phyloP scores from a whole-genome alignment of 2,888 invertebrate genomes.

The Tuta absoluta region DNA sequence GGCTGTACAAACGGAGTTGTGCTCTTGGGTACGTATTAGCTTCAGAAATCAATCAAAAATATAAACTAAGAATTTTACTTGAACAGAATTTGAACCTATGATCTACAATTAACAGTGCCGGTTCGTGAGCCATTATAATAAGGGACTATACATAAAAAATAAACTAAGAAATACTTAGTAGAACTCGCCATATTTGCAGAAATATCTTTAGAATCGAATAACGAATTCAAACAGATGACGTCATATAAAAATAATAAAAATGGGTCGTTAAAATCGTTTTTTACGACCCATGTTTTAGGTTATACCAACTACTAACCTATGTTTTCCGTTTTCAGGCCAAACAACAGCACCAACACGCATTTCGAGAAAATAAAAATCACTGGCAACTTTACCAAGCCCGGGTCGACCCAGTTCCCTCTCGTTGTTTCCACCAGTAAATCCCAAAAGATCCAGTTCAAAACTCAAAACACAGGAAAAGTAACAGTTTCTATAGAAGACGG shows the following conservation, averaged over 20 bases:
- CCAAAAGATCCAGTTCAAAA: constrained; percentile 41
- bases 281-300: neutral
- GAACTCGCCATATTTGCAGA: no score
- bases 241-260: no score
- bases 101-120: no score
- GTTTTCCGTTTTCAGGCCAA: constrained; percentile 49
- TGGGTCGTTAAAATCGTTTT: no score
- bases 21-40: constrained; percentile 48
- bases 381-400: constrained; percentile 52
- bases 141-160: no score
- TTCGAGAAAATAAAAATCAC: constrained; percentile 57
- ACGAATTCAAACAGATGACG: neutral
- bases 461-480: constrained; percentile 40
- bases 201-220: no score
- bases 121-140: no score
- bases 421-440: constrained; percentile 41
- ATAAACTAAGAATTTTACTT: no score
- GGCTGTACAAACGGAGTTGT: constrained; percentile 51
- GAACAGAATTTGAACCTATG: no score
- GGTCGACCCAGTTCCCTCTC: constrained; percentile 54
- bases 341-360: constrained; percentile 43
- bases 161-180: no score
- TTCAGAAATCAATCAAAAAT: no score
- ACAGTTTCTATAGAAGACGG: constrained; percentile 42
- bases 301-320: no score